Evolutionary conservation across 2,797 vertebrate species (phyloP).

Genomic region (Cirrhinus molitorella): DNA sequence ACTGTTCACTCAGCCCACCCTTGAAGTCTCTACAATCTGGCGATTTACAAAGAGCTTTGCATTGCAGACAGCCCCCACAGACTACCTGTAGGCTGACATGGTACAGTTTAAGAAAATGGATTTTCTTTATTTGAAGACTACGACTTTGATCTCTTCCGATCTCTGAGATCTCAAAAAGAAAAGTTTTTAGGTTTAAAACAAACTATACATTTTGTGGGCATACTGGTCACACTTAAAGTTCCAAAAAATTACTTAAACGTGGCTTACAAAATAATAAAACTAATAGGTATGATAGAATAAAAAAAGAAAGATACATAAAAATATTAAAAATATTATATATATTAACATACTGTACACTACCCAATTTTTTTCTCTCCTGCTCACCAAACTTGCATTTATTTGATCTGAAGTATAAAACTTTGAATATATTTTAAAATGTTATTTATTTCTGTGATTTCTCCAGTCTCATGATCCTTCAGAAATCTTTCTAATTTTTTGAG

Average conservation of each 20-base stretch:
- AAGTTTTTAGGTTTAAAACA: neutral
- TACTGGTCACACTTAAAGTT: neutral
- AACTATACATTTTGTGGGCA: neutral
- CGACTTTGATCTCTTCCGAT: too few relatives aligned
- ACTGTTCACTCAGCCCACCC: constrained; percentile 69
- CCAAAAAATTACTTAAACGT: neutral
- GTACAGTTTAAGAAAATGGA: neutral
- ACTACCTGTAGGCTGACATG: neutral
- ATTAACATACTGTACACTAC: too few relatives aligned
- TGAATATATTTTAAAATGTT: too few relatives aligned
- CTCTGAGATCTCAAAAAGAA: neutral
- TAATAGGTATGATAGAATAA: neutral
- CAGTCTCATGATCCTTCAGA: too few relatives aligned
- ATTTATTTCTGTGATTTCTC: too few relatives aligned
- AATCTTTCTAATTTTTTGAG: too few relatives aligned
- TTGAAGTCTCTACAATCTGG: constrained; percentile 59
- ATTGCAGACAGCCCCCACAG: neutral
- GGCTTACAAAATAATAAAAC: neutral
- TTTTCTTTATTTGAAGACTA: neutral
- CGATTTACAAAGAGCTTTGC: constrained; percentile 34
- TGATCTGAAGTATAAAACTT: too few relatives aligned
- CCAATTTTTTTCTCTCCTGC: too few relatives aligned
- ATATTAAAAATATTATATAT: too few relatives aligned
- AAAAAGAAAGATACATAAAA: neutral
- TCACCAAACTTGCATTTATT: too few relatives aligned